phyloP scores from a whole-genome alignment of 2,797 vertebrate species.

The Cottoperca gobio region DNA sequence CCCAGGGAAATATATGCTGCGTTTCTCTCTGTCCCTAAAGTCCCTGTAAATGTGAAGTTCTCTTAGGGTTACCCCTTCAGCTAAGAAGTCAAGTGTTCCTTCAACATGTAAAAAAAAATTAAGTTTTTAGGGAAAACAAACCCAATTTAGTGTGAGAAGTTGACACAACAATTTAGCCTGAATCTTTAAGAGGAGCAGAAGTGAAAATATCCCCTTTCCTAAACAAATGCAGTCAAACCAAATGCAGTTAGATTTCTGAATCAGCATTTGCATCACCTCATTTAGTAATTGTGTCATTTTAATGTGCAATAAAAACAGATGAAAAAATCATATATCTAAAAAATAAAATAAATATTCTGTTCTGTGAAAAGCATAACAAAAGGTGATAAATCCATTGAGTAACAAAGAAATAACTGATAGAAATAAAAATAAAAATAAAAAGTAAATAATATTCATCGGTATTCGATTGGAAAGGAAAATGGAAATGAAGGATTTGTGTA shows the following conservation, averaged over 20 bases:
- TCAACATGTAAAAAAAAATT: background rate
- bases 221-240: slow-evolving; percentile 10
- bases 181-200: slow-evolving; percentile 1
- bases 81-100: background rate
- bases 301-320: background rate
- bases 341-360: background rate
- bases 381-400: background rate
- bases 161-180: background rate
- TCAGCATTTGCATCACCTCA: background rate
- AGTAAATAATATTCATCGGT: too few relatives aligned
- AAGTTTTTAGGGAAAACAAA: background rate
- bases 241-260: background rate
- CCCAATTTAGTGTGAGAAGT: background rate
- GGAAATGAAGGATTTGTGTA: too few relatives aligned
- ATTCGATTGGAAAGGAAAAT: too few relatives aligned
- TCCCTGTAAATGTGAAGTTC: slow-evolving; percentile 36
- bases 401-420: background rate
- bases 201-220: background rate
- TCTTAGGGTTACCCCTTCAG: background rate
- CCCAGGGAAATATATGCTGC: slow-evolving; percentile 14
- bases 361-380: background rate
- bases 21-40: slow-evolving; percentile 6
- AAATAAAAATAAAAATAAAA: too few relatives aligned
- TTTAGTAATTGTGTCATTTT: background rate
- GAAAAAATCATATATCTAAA: background rate